Evolutionary conservation across 2,113 vertebrate species (phyloP).

Genomic region (Oryzias curvinotus): DNA sequence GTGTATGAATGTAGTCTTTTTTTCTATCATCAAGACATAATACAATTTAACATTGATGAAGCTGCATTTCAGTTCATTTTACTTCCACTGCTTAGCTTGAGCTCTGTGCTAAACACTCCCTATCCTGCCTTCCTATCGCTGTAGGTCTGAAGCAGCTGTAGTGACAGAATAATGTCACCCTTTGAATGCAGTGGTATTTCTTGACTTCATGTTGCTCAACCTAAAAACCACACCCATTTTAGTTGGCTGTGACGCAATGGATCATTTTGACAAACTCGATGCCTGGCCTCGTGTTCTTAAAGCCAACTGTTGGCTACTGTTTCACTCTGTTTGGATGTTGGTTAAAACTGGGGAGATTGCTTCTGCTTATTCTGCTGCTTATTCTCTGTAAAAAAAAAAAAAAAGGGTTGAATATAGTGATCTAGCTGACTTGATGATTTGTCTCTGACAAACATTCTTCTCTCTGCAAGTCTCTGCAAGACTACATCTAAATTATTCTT

Average conservation of each 20-base stretch:
- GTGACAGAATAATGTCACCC: not conserved
- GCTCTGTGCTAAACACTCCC: no score
- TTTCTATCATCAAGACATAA: not conserved
- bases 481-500: no score
- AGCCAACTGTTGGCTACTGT: slow-evolving; percentile 22
- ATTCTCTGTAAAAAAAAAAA: slow-evolving; percentile 1
- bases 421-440: slow-evolving; percentile 23
- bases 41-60: no score
- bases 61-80: no score
- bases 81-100: no score
- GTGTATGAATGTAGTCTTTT: not conserved
- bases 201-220: not conserved
- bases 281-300: slow-evolving; percentile 22
- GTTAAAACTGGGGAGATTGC: slow-evolving; percentile 19
- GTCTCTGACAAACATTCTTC: no score
- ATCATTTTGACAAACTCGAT: slow-evolving; percentile 16
- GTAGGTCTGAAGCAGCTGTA: no score
- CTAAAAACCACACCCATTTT: slow-evolving; percentile 24
- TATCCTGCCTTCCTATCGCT: no score
- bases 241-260: slow-evolving; percentile 26
- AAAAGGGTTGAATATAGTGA: slow-evolving; percentile 36
- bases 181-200: not conserved
- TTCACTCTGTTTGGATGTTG: slow-evolving; percentile 58
- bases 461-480: no score
- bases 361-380: slow-evolving; percentile 42